Percentiles rank a stretch among this genome's conserved stretches.
phyloP scores from a whole-genome alignment of 2,113 vertebrate genomes.

The Salvelinus fontinalis region DNA sequence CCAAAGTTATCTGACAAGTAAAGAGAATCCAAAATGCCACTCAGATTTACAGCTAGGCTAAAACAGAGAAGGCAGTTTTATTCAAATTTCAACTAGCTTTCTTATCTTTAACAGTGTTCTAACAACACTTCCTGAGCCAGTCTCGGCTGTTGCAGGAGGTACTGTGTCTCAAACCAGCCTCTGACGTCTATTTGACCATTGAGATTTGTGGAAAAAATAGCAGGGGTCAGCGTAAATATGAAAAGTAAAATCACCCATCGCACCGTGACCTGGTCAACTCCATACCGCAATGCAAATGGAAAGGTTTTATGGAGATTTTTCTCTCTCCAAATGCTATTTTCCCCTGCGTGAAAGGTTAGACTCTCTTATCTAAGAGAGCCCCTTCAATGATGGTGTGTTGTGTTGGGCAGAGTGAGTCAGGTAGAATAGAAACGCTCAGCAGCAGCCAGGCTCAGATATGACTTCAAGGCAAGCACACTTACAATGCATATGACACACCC shows the following conservation, averaged over 20 bases:
- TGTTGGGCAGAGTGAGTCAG: slow-evolving; percentile 15
- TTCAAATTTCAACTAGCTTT: background rate
- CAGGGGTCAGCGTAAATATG: background rate
- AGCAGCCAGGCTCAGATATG: too few species aligned
- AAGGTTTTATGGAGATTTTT: background rate
- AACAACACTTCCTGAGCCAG: background rate
- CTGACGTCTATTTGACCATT: background rate
- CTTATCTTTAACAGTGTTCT: background rate
- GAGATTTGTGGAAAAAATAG: background rate
- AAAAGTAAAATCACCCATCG: background rate
- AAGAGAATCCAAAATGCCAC: too few species aligned
- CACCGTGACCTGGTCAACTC: background rate
- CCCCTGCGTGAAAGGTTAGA: slow-evolving; percentile 40
- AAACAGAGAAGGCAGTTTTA: background rate
- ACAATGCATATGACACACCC: background rate
- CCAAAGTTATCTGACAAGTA: background rate
- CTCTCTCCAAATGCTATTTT: slow-evolving; percentile 21
- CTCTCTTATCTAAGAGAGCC: slow-evolving; percentile 43
- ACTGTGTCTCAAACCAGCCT: background rate
- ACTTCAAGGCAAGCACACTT: background rate
- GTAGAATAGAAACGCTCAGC: too few species aligned
- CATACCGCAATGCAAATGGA: background rate
- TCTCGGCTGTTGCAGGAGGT: background rate
- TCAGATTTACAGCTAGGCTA: background rate
- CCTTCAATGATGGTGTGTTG: slow-evolving; percentile 33